Conservation (phyloP, 2,888 invertebrate genomes). For the Amphipyra berbera region DNA sequence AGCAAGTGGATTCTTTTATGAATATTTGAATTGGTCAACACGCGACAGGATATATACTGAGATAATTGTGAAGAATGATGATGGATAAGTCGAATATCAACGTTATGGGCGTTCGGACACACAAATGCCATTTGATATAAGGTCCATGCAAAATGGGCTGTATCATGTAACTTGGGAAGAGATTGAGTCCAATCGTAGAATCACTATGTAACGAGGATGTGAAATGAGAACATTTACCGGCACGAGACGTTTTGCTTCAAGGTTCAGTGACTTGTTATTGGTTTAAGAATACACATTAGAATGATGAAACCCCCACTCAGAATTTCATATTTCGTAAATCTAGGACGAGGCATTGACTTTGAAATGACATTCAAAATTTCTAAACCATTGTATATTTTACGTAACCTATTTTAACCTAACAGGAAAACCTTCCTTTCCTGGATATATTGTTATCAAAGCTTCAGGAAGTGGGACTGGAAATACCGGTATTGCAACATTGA, state of each 20-base stretch:
- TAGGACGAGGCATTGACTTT: constrained; percentile 56
- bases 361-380: constrained; percentile 34
- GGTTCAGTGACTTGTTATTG: constrained; percentile 32
- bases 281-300: constrained; percentile 10
- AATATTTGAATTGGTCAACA: too few relatives aligned
- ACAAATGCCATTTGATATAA: background rate
- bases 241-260: background rate
- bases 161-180: background rate
- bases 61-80: too few relatives aligned
- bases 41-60: too few relatives aligned
- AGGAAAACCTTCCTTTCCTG: constrained; percentile 25
- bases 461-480: background rate
- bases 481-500: too few relatives aligned
- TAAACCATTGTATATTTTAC: constrained; percentile 18
- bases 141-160: background rate
- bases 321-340: constrained; percentile 40
- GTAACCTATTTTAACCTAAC: constrained; percentile 10
- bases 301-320: constrained; percentile 36
- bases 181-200: background rate
- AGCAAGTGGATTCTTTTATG: too few relatives aligned
- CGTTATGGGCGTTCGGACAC: background rate
- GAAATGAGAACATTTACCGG: constrained; percentile 7
- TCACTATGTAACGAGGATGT: background rate
- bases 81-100: background rate
- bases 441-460: background rate